Base-by-base conservation (phyloP, 92 coral and sea anemone genomes). In the Chrysogorgia sp. region DNA sequence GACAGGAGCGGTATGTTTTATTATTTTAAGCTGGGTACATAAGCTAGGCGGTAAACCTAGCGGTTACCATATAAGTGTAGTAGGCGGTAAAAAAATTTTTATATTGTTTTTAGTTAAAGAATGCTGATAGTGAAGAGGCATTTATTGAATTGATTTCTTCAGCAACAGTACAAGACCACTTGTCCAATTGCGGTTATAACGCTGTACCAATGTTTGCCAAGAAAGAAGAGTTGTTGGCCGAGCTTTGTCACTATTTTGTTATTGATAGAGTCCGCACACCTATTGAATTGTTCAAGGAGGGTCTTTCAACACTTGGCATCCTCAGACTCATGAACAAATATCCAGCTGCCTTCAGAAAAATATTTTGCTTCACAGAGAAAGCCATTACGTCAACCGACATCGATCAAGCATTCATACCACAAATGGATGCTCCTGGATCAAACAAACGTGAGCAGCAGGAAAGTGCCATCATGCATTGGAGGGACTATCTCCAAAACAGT, bases 231-330 rank as follows among this genome's bases (percentile, higher is more conserved):
- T 20, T 52, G 20, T 6, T 60, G 35, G 67, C 67, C 7, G 67
- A 60, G 37, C 67, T 60, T 24, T 60, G 67, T 37, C 67, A 60
- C 67, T 60, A 60, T 31, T 60, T 60, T 29, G 67, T 60, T 2
- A 31, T 60, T 8, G 67, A 60, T n/a, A 52, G 59, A 23, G 59
- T 52, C 21, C 59, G 59, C 20, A 52, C 59, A 5, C 9, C 59
- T 17, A 60, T 60, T 22, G 67, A 60, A 19, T 7, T 60, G 19
- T 60, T 60, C 67, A 60, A 60, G 67, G 37, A 60, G 24, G 67
- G 67, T 29, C 67, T 60, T 24, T 5, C 31, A 14, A 60, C 67
- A 7, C 67, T 60, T 60, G 67, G 67, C 2, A 60, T 31, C 32
- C 67, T 60, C 7, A 32, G 24, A 60, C 26, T 24, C 2, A 60